Evolutionary conservation across 2,113 vertebrate species (phyloP).

Genomic region (Atherinomorus stipes): DNA sequence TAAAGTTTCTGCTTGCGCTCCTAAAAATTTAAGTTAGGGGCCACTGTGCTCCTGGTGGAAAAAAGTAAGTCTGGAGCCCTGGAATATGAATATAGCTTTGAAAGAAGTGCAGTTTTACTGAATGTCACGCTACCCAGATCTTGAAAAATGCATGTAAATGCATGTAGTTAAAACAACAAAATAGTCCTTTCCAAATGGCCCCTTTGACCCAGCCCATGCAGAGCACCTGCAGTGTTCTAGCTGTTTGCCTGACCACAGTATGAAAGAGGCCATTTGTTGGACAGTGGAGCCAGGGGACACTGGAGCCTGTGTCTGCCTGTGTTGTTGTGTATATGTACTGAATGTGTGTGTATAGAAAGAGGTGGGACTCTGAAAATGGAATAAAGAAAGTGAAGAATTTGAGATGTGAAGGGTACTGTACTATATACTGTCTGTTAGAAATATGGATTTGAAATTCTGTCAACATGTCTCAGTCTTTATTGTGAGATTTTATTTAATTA

Average conservation of each 20-base stretch:
- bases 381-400: slow-evolving; percentile 37
- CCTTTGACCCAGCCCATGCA: slow-evolving; percentile 56
- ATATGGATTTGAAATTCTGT: neutral
- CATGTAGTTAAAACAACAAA: slow-evolving; percentile 33
- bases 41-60: too few relatives aligned
- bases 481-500: slow-evolving; percentile 2
- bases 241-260: slow-evolving; percentile 68
- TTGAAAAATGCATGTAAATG: slow-evolving; percentile 53
- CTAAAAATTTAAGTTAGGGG: too few relatives aligned
- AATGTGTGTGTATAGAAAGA: slow-evolving; percentile 49
- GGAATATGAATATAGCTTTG: slow-evolving; percentile 4
- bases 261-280: slow-evolving; percentile 76
- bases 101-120: slow-evolving; percentile 15
- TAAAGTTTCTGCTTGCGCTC: too few relatives aligned
- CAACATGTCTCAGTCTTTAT: neutral
- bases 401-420: neutral
- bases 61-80: too few relatives aligned
- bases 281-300: slow-evolving; percentile 63
- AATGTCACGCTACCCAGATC: slow-evolving; percentile 8
- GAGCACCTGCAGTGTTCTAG: slow-evolving; percentile 70
- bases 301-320: slow-evolving; percentile 64
- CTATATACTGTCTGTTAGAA: slow-evolving; percentile 26
- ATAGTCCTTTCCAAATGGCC: slow-evolving; percentile 40
- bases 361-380: neutral
- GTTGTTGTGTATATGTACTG: slow-evolving; percentile 48